A percentile compares a stretch with the other conserved stretches of the same genome.
Conservation (phyloP, 1,140 invertebrate species). For the Brachystomella parvula region DNA sequence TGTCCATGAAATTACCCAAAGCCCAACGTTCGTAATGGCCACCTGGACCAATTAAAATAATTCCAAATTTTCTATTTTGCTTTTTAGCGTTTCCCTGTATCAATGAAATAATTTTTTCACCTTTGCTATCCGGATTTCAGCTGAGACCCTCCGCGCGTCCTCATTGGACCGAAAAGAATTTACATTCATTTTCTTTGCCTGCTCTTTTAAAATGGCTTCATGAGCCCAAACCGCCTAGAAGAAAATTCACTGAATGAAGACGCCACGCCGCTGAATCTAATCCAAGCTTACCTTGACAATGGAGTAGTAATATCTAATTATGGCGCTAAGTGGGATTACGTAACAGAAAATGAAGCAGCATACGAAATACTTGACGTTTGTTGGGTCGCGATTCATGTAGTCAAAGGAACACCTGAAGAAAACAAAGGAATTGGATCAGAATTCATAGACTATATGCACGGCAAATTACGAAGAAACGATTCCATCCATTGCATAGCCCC, state of each 20-base stretch:
- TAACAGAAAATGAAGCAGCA: slow-evolving; percentile 36
- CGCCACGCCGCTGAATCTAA: background rate
- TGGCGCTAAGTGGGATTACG: slow-evolving; percentile 41
- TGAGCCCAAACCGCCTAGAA: slow-evolving; percentile 43
- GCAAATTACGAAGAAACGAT: slow-evolving; percentile 26
- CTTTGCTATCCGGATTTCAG: slow-evolving; percentile 40
- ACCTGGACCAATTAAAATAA: background rate
- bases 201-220: slow-evolving; percentile 43
- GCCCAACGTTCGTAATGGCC: slow-evolving; percentile 44
- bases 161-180: slow-evolving; percentile 39
- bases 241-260: background rate
- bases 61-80: background rate
- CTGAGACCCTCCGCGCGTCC: slow-evolving; percentile 35
- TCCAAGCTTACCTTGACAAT: slow-evolving; percentile 40
- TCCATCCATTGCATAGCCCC: slow-evolving; percentile 39
- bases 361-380: slow-evolving; percentile 37
- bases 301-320: slow-evolving; percentile 44
- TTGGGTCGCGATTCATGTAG: slow-evolving; percentile 42
- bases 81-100: background rate
- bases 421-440: background rate
- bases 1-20: slow-evolving; percentile 44
- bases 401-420: slow-evolving; percentile 46
- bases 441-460: background rate
- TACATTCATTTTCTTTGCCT: slow-evolving; percentile 43
- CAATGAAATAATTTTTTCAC: slow-evolving; percentile 14